Evolutionary conservation across 2,113 vertebrate genomes (phyloP).

Genomic region (Scomber scombrus): DNA sequence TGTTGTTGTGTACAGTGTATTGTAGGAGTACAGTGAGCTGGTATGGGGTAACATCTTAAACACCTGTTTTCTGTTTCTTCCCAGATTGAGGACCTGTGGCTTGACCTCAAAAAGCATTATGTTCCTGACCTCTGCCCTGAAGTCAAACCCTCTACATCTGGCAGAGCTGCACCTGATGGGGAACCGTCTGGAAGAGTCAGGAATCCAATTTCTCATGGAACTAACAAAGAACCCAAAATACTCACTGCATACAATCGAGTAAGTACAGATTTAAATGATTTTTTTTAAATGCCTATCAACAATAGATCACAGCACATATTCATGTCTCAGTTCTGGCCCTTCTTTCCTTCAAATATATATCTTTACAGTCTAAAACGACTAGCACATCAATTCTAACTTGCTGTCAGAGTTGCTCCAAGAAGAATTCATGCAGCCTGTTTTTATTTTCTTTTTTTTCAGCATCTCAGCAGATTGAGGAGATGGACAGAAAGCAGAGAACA

Average conservation of each 20-base stretch:
- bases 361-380: too few relatives aligned
- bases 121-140: constrained; percentile 53
- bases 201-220: constrained; percentile 11
- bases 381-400: not conserved
- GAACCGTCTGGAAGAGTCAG: constrained; percentile 49
- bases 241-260: constrained; percentile 54
- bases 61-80: not conserved
- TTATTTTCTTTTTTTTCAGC: constrained; percentile 21
- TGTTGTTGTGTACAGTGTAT: too few relatives aligned
- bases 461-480: constrained; percentile 25
- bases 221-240: constrained; percentile 53
- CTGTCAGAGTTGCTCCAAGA: not conserved
- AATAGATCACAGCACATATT: not conserved
- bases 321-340: not conserved
- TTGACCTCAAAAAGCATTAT: constrained; percentile 49
- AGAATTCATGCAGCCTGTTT: not conserved
- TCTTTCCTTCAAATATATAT: not conserved
- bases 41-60: too few relatives aligned
- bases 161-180: constrained; percentile 68
- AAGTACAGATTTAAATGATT: constrained; percentile 24
- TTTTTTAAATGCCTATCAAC: not conserved
- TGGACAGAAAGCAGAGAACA: not conserved
- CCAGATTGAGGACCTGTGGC: constrained; percentile 66
- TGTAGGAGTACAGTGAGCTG: not conserved
- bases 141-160: constrained; percentile 56